Evolutionary conservation across 2,113 vertebrate genomes (phyloP), one percentile per base, ranked within the genome.

Genomic region (Chroicocephalus ridibundus): DNA sequence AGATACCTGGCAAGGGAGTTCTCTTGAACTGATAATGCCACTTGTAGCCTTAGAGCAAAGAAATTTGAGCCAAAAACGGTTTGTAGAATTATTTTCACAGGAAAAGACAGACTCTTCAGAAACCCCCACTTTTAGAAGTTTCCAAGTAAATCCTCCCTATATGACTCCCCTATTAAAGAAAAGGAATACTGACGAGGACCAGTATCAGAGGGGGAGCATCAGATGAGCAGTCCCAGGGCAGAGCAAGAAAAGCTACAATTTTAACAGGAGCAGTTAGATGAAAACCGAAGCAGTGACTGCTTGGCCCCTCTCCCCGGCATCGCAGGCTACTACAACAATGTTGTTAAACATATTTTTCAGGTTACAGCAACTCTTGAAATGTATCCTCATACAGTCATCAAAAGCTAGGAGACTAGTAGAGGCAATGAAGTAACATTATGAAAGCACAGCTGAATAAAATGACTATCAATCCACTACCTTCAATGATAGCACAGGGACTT

Each of bases 271-370:
- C 2, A 51, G 19, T 9, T 18, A 65, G 24, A 36, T 10, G 58
- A 61, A 15, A 52, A 24, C 34, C 14, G 13, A 8, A 80, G 36
- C 24, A 51, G 31, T 36, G 46, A 34, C n/a, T 12, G 31, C 25
- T 4, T 31, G n/a, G 17, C 52, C 34, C 16, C 25, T 26, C 15
- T 16, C 18, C 8, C 3, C 5, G 15, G 34, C 31, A 34, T 3
- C 25, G 47, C 27, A 34, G 34, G 40, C 21, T 60, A 62, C 24
- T 52, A n/a, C 49, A 68, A 40, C n/a, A 57, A 6, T 9, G 18
- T 0, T 9, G n/a, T 3, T 8, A 51, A 40, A 36, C 3, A 4
- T 4, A 5, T 2, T 21, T 40, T 68, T 62, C 62, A 36, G 20
- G 61, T 2, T 11, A 21, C 29, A 34, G 34, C 27, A 71, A 0